Conservation (phyloP, 2,113 vertebrate species). For the Myotis yumanensis region DNA sequence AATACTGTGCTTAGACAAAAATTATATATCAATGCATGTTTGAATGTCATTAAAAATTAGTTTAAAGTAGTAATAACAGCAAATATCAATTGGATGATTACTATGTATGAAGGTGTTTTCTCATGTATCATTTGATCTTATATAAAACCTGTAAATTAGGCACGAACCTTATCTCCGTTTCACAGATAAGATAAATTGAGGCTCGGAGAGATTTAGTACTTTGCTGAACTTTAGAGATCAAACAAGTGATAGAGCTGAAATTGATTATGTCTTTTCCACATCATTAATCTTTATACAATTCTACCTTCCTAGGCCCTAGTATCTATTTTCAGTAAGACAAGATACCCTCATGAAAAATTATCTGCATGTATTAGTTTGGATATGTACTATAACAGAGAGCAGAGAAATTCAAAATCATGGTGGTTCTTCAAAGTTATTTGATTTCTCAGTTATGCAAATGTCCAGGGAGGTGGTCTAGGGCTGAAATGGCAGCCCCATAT, state of each 20-base stretch:
- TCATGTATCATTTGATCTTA: neutral
- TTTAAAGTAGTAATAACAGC: neutral
- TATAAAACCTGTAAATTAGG: neutral
- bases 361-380: neutral
- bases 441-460: neutral
- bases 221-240: conserved; percentile 11
- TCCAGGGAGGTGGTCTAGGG: neutral
- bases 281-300: neutral
- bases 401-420: neutral
- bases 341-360: neutral
- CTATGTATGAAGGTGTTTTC: neutral
- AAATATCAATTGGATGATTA: neutral
- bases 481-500: neutral
- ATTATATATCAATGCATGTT: neutral
- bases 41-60: neutral
- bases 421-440: neutral
- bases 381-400: neutral
- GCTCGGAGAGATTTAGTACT: neutral
- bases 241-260: neutral
- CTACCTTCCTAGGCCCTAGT: neutral
- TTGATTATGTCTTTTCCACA: neutral
- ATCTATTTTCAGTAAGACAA: neutral
- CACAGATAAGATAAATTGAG: neutral
- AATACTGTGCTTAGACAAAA: neutral
- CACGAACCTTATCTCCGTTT: neutral